A percentile compares a stretch with the other conserved stretches of the same genome.
These are phyloP conservation scores for Telenomus remus DNA, from an alignment of 1,140 invertebrate species.

Conservation along the genomic window DNA sequence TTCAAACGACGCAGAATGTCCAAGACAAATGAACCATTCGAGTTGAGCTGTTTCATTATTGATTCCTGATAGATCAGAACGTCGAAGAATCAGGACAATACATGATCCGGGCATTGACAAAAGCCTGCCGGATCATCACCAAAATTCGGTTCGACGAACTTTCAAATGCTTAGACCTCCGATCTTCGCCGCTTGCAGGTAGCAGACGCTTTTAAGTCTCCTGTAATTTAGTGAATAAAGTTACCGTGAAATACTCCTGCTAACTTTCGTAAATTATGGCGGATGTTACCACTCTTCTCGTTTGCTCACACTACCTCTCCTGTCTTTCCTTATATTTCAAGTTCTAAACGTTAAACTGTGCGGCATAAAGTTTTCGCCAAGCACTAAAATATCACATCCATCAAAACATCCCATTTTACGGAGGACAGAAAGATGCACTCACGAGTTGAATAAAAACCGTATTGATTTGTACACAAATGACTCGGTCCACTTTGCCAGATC, in stretches of 20 bases:
- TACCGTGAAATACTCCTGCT: constrained; percentile 59
- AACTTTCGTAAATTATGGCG: constrained; percentile 63
- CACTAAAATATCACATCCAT: constrained; percentile 56
- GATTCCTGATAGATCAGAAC: too few relatives aligned
- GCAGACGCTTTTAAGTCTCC: constrained; percentile 68
- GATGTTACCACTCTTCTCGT: constrained; percentile 60
- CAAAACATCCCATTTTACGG: constrained; percentile 43
- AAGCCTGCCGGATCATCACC: constrained; percentile 51
- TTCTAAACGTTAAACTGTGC: constrained; percentile 42
- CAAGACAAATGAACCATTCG: too few relatives aligned
- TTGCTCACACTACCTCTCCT: constrained; percentile 32
- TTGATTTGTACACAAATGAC: constrained; percentile 12
- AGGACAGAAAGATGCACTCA: constrained; percentile 17
- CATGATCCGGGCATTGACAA: constrained; percentile 19
- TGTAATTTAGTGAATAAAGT: constrained; percentile 70
- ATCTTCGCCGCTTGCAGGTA: constrained; percentile 52
- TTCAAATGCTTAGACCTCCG: constrained; percentile 50
- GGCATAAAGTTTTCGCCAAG: constrained; percentile 39
- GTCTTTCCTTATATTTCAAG: constrained; percentile 48
- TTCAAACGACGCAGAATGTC: too few relatives aligned
- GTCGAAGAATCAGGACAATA: too few relatives aligned
- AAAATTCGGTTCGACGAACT: constrained; percentile 58
- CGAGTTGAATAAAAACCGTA: constrained; percentile 34
- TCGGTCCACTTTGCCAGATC: constrained; percentile 18
- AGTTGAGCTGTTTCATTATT: too few relatives aligned